Percentiles rank a stretch among this genome's conserved stretches.
Evolutionary conservation across 2,113 vertebrate species (phyloP).

Genomic region (Accipiter virgatus): DNA sequence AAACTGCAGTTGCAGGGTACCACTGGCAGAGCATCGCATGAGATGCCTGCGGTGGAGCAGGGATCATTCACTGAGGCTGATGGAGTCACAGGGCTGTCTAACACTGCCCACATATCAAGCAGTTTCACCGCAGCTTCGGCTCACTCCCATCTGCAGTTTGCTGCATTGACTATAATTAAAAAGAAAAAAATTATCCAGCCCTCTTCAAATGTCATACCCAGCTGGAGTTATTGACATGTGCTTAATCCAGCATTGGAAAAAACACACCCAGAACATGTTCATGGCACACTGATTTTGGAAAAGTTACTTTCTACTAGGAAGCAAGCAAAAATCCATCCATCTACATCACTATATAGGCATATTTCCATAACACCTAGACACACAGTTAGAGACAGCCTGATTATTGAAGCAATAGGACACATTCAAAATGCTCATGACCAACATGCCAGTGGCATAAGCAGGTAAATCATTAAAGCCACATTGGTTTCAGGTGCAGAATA

Average conservation of each 20-base stretch:
- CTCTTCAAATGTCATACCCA: background rate
- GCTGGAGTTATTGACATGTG: background rate
- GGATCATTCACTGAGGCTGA: too few relatives aligned
- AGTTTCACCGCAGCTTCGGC: background rate
- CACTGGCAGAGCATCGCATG: fast-evolving
- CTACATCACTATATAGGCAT: background rate
- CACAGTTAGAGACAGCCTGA: background rate
- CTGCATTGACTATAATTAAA: background rate
- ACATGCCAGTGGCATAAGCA: background rate
- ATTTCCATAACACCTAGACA: background rate
- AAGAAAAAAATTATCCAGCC: background rate
- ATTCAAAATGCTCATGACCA: background rate
- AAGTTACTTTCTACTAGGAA: background rate
- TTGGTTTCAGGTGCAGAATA: background rate
- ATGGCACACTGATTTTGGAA: background rate
- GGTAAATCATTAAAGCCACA: background rate
- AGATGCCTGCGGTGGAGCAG: background rate
- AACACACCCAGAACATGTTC: fast-evolving
- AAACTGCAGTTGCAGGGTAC: background rate
- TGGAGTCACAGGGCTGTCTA: fast-evolving
- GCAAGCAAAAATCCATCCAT: background rate
- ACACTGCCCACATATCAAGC: background rate
- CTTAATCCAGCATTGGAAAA: background rate
- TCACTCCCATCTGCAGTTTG: fast-evolving
- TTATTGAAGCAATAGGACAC: background rate